Base-by-base conservation (phyloP, 2,113 vertebrate species). In the Hyperopisus bebe region DNA sequence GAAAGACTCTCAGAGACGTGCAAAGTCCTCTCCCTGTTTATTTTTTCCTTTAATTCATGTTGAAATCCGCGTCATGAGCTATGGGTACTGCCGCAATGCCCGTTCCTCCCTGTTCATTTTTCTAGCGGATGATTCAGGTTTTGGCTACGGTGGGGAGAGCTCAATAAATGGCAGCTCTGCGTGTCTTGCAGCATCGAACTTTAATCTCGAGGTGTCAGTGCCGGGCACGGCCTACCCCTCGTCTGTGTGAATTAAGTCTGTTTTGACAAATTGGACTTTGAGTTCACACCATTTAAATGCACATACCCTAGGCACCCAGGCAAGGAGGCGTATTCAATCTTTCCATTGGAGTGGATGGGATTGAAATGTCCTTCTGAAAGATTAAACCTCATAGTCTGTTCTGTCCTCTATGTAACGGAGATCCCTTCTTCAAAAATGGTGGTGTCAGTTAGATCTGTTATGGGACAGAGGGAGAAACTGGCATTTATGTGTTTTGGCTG, bases 221-320 rank as follows among this genome's bases (percentile, higher is more conserved):
- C 88, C 70, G 48, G 90, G 88, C 90, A n/a, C 83, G 10, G 86
- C 90, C 53, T 24, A 7, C 31, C 90, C 42, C 86, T 89, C 58
- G 47, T 91, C 90, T 70, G 39, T 88, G 58, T 74, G 89, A 74
- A 89, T 90, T 89, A 91, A 92, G 91, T 91, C 90, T 90, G 80
- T 91, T 77, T 66, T 90, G 91, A 91, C 92, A 92, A 92, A 92
- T 92, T 92, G 90, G 90, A 90, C 91, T 91, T 74, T 53, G 87
- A 90, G 90, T 91, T 92, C 90, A 92, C 92, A 92, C 90, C 91
- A 90, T 92, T 92, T 92, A 92, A 93, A 92, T 91, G 90, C 88
- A 53, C 92, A 70, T 86, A 89, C 90, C 83, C n/a, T 74, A 88
- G 90, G 90, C 91, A 90, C 89, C 90, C 90, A 82, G 88, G 91